phyloP scores from a whole-genome alignment of 2,113 vertebrate species.

The Erinaceus europaeus region DNA sequence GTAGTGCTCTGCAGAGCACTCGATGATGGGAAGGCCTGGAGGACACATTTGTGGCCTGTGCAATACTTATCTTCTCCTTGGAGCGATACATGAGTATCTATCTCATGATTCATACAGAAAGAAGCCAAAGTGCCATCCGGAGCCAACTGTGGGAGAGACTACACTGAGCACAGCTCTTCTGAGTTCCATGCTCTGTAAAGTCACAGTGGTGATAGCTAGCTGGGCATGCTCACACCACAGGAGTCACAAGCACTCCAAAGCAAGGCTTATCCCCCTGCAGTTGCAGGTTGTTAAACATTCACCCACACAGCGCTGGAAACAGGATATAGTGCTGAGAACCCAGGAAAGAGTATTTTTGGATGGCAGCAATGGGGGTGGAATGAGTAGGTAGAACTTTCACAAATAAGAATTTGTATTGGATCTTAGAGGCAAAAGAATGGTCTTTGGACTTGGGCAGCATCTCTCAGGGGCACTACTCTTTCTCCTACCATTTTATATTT shows the following conservation, averaged over 20 bases:
- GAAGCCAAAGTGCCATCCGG: accelerated
- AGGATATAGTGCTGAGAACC: no score
- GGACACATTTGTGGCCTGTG: not conserved
- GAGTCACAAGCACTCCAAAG: not conserved
- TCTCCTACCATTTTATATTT: no score
- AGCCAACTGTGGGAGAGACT: accelerated
- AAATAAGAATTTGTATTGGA: not conserved
- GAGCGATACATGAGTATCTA: not conserved
- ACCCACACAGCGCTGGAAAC: not conserved
- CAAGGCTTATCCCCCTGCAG: not conserved
- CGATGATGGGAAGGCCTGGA: not conserved
- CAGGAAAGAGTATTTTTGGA: not conserved
- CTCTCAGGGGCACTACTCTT: not conserved
- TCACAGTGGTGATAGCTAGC: not conserved
- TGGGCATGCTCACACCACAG: not conserved
- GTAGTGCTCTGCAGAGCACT: not conserved
- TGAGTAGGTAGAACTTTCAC: not conserved
- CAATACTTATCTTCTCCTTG: not conserved
- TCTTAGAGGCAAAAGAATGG: not conserved
- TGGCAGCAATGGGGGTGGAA: no score
- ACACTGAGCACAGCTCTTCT: accelerated
- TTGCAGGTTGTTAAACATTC: not conserved
- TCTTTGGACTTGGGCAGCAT: not conserved
- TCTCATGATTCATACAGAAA: not conserved
- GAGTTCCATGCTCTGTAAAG: accelerated